Evolutionary conservation across 2,113 vertebrate genomes (phyloP).

Genomic region (Dryoscopus gambensis): DNA sequence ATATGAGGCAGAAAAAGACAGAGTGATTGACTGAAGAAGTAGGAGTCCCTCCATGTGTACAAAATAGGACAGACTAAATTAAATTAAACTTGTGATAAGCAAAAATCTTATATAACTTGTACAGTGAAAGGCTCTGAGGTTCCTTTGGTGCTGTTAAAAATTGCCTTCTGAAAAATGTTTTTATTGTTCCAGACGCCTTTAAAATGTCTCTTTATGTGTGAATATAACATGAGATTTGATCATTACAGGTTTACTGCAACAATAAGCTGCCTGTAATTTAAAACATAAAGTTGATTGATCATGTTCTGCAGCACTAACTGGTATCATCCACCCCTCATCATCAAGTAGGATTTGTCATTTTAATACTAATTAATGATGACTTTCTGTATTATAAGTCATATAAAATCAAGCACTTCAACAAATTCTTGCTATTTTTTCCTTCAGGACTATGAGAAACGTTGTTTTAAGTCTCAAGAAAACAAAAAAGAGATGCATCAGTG

Average conservation of each 20-base stretch:
- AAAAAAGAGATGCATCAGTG: neutral
- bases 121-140: neutral
- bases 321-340: neutral
- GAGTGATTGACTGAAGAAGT: slow-evolving; percentile 55
- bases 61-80: slow-evolving; percentile 44
- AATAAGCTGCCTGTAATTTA: slow-evolving; percentile 1
- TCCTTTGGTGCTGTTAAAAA: slow-evolving; percentile 7
- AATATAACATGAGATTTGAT: neutral
- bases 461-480: neutral
- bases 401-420: neutral
- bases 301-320: neutral
- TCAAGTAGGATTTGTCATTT: neutral
- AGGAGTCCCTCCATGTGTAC: slow-evolving; percentile 12
- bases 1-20: slow-evolving; percentile 31
- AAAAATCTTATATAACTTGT: slow-evolving; percentile 19
- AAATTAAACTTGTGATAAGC: slow-evolving; percentile 49
- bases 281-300: neutral
- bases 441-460: neutral
- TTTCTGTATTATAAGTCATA: neutral
- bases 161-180: neutral
- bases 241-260: neutral
- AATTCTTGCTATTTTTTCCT: neutral
- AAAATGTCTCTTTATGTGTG: neutral
- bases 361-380: neutral
- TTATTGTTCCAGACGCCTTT: neutral